These are phyloP conservation scores for Drosophila lutescens DNA, from an alignment of 2,888 invertebrate species.

Conservation along the genomic window DNA sequence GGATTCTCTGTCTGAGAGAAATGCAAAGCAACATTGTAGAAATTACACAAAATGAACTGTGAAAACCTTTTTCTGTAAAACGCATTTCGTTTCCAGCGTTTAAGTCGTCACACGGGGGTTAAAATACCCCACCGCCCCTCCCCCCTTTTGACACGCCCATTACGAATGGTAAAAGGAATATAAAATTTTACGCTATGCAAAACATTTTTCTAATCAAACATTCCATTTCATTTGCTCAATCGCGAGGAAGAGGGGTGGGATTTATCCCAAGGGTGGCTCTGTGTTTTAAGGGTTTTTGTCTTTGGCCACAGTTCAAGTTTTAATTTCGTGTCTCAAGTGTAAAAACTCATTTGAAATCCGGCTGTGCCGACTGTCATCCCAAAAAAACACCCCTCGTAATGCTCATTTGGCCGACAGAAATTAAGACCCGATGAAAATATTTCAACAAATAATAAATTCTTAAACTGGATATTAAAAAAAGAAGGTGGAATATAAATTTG, in stretches of 20 bases:
- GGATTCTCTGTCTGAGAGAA: constrained; percentile 30
- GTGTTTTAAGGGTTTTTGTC: constrained; percentile 28
- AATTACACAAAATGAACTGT: constrained; percentile 77
- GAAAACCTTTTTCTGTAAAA: constrained; percentile 67
- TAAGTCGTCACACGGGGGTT: constrained; percentile 53
- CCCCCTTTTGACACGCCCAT: constrained; percentile 58
- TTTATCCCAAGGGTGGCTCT: constrained; percentile 25
- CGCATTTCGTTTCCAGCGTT: constrained; percentile 31
- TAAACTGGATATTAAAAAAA: constrained; percentile 31
- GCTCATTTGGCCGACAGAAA: constrained; percentile 73
- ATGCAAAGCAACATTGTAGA: constrained; percentile 65
- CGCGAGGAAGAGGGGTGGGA: constrained; percentile 9
- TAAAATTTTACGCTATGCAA: constrained; percentile 78
- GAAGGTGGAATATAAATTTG: constrained; percentile 15
- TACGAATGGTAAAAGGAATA: constrained; percentile 22
- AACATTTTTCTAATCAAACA: constrained; percentile 79
- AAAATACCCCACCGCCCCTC: not conserved
- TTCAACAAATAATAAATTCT: constrained; percentile 61
- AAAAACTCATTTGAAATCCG: constrained; percentile 74
- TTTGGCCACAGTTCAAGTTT: constrained; percentile 44
- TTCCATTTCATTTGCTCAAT: constrained; percentile 73
- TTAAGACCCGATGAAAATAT: constrained; percentile 73
- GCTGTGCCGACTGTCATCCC: constrained; percentile 26
- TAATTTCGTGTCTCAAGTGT: constrained; percentile 73
- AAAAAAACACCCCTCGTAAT: constrained; percentile 48